phyloP scores from a whole-genome alignment of 2,888 invertebrate genomes.

The Trichacis sp. region DNA sequence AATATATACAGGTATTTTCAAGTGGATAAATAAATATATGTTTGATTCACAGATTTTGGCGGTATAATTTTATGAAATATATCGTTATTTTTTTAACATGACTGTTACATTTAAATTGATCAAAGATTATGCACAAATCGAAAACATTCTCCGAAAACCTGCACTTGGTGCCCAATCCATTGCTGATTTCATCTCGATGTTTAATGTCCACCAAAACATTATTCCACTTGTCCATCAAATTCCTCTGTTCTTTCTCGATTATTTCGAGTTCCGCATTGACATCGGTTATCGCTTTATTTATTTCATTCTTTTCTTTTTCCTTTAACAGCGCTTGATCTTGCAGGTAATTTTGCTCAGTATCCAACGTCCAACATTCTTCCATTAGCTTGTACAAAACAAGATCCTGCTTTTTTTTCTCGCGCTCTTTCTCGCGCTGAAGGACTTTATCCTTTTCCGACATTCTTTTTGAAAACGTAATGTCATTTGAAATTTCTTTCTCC shows the following conservation, averaged over 20 bases:
- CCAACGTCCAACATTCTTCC: slow-evolving; percentile 79
- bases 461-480: slow-evolving; percentile 75
- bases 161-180: slow-evolving; percentile 74
- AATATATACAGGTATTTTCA: too few relatives aligned
- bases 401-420: slow-evolving; percentile 71
- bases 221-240: slow-evolving; percentile 80
- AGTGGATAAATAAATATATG: too few relatives aligned
- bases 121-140: too few relatives aligned
- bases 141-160: slow-evolving; percentile 71
- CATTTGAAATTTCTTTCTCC: slow-evolving; percentile 76
- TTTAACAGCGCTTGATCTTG: slow-evolving; percentile 77
- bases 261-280: slow-evolving; percentile 82
- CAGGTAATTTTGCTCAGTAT: slow-evolving; percentile 76
- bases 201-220: slow-evolving; percentile 79
- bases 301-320: slow-evolving; percentile 73
- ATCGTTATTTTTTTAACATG: too few relatives aligned
- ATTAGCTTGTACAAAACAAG: slow-evolving; percentile 77
- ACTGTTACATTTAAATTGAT: too few relatives aligned
- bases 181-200: slow-evolving; percentile 77
- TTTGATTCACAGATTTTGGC: too few relatives aligned
- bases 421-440: slow-evolving; percentile 61
- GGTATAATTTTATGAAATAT: too few relatives aligned
- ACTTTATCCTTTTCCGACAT: slow-evolving; percentile 73
- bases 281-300: slow-evolving; percentile 74
- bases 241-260: slow-evolving; percentile 77